Evolutionary conservation across 1,140 invertebrate genomes (phyloP).

Genomic region (Orchestia grillus): DNA sequence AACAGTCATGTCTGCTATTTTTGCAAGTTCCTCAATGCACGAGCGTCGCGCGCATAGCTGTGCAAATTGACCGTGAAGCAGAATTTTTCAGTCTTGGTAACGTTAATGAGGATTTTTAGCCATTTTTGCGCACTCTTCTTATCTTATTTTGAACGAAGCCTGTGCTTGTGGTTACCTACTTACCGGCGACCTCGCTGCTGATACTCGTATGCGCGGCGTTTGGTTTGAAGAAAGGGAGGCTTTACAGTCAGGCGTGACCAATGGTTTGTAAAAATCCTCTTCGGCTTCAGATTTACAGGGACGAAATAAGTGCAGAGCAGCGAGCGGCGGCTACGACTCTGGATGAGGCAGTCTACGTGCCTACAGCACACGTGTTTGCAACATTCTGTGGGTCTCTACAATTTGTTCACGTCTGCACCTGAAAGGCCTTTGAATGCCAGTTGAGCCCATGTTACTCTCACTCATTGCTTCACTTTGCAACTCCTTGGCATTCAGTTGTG

Average conservation of each 20-base stretch:
- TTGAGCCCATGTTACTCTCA: neutral
- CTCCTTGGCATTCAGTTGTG: neutral
- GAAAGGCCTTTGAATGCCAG: neutral
- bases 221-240: neutral
- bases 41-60: neutral
- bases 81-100: neutral
- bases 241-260: neutral
- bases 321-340: neutral
- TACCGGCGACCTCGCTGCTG: neutral
- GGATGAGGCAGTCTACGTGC: neutral
- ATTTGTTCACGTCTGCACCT: neutral
- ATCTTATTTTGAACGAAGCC: no score
- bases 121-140: neutral
- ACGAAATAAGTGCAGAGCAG: neutral
- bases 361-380: neutral
- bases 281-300: neutral
- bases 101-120: neutral
- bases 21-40: neutral
- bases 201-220: neutral
- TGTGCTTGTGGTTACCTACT: no score
- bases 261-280: neutral
- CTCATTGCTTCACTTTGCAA: neutral
- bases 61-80: neutral
- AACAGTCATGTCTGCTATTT: neutral
- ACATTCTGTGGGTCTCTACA: neutral